Evolutionary conservation across 2,113 vertebrate species (phyloP).

Genomic region (Myrmophylax atrothorax): DNA sequence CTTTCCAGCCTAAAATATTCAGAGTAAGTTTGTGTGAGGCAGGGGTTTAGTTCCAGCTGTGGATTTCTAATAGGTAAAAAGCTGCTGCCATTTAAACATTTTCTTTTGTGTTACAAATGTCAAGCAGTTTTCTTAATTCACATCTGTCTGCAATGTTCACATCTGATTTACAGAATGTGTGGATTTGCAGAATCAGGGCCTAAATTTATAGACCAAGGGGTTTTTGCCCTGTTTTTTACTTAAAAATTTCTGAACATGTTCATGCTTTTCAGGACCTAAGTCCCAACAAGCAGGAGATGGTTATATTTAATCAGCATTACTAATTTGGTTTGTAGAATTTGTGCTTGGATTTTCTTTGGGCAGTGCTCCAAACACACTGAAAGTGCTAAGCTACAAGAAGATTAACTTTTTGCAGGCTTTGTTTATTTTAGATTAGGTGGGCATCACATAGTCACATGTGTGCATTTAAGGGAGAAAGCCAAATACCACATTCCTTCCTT

Average conservation of each 20-base stretch:
- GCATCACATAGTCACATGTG: background rate
- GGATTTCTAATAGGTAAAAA: background rate
- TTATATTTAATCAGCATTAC: background rate
- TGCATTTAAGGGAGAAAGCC: background rate
- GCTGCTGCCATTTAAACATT: background rate
- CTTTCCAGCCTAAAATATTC: background rate
- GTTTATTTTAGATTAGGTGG: slow-evolving; percentile 10
- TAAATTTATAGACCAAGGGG: background rate
- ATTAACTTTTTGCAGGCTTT: slow-evolving; percentile 13
- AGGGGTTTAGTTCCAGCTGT: background rate
- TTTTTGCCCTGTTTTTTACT: background rate
- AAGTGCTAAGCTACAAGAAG: slow-evolving; percentile 10
- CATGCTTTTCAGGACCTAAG: background rate
- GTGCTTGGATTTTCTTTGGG: background rate
- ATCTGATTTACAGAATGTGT: accelerated
- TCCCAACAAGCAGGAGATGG: background rate
- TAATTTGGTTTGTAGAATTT: background rate
- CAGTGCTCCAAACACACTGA: background rate
- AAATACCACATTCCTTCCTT: background rate
- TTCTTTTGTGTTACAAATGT: background rate
- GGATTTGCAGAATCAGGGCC: background rate
- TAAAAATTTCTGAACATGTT: background rate
- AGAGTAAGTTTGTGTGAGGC: background rate
- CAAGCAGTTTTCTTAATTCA: background rate
- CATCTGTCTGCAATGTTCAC: background rate